Conservation (phyloP, 2,113 vertebrate species). For the Pituophis catenifer region DNA sequence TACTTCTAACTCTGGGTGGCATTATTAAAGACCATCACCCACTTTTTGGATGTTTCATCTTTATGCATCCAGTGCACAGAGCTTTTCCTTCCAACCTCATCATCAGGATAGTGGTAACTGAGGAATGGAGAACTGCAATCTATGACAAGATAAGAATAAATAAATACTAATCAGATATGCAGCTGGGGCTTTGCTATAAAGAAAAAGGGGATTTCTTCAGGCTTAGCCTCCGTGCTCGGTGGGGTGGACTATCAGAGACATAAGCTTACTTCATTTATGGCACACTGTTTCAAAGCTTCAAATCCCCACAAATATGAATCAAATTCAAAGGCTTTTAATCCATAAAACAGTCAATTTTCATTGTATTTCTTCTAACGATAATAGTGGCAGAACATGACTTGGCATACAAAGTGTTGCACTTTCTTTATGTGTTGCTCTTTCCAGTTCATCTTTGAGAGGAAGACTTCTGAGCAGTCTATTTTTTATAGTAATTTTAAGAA, state of each 20-base stretch:
- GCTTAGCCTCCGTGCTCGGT: conserved; percentile 36
- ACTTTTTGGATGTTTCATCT: conserved; percentile 37
- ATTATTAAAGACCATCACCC: conserved; percentile 22
- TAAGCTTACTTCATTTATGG: conserved; percentile 29
- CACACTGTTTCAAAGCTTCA: conserved; percentile 31
- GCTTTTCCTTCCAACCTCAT: neutral
- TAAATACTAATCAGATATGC: conserved; percentile 31
- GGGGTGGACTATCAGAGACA: conserved; percentile 27
- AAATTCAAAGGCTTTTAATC: conserved; percentile 9
- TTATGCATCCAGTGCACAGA: conserved; percentile 41
- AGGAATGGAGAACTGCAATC: conserved; percentile 10
- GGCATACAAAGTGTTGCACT: rapidly evolving
- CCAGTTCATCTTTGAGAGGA: neutral
- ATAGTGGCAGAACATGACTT: neutral
- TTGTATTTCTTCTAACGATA: conserved; percentile 8
- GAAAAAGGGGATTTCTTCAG: conserved; percentile 28
- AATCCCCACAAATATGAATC: conserved; percentile 12
- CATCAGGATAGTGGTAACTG: neutral
- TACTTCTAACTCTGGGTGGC: conserved; percentile 36
- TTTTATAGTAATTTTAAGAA: neutral
- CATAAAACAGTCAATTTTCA: neutral
- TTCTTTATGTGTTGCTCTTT: neutral
- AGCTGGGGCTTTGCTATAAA: conserved; percentile 15
- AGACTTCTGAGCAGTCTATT: rapidly evolving
- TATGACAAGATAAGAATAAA: conserved; percentile 40